Base-by-base conservation (phyloP, 2,888 invertebrate genomes). In the Mylabris sibirica region DNA sequence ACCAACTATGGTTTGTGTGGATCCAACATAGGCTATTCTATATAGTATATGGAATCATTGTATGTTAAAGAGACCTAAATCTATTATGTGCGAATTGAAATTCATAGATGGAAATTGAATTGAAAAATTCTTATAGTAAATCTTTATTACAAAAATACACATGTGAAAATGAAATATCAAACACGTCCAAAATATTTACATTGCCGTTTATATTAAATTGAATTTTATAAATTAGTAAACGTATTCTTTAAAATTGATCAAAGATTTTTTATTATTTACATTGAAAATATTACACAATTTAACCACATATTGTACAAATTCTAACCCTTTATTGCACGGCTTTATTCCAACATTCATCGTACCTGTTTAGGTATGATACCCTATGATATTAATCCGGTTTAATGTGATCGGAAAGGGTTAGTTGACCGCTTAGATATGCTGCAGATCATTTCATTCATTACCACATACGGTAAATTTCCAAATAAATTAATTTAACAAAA, bases 61-160 rank as follows among this genome's bases (percentile, higher is more conserved):
- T 73, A 76, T 75, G 75, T 75, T 76, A 75, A 77, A 75, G 75
- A 76, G 76, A 75, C 57, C 57, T 75, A 66, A 76, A 74, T 67
- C 72, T 72, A 75, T 77, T 76, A 73, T 65, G 65, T 64, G 61
- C 71, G 69, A 73, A 74, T 74, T 73, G 65, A 76, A 71, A 75
- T 75, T 75, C 75, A 75, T 74, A 73, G 71, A 74, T 71, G 72
- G 67, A 72, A 69, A 74, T 75, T 75, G 71, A 68, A 71, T 68
- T 53, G 17, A 12, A 24, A 20, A 57, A 57, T 57, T 57, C 22
- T 57, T 57, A 1, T 57, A 57, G 12, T 20, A 8, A 49, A 49
- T 22, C 57, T 3, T 24, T 22, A 24, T 14, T 3, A 11, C 12
- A 57, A 57, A 20, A 17, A 20, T 20, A 20, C 11, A 20, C 20